These are phyloP conservation scores for Alligator sinensis DNA, from an alignment of 2,113 vertebrate species.

Conservation along the genomic window DNA sequence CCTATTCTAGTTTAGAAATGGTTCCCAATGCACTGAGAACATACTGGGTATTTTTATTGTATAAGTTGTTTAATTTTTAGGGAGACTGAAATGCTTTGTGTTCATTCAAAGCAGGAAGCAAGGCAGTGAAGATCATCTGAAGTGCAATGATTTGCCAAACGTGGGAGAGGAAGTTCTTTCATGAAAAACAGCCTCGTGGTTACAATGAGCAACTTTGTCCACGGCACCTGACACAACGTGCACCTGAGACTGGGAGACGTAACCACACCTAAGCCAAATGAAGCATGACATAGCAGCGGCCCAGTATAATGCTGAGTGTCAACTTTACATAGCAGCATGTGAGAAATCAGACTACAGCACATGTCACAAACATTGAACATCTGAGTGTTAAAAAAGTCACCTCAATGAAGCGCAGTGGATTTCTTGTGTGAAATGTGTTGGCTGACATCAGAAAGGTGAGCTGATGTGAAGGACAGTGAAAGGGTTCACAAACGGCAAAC, in stretches of 20 bases:
- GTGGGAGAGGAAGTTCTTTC: slow-evolving; percentile 88
- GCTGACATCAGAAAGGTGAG: slow-evolving; percentile 22
- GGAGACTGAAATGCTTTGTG: neutral
- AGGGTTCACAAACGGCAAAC: slow-evolving; percentile 27
- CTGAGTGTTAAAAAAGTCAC: slow-evolving; percentile 4
- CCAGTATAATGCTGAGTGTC: slow-evolving; percentile 48
- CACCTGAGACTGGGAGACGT: neutral
- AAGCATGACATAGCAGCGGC: slow-evolving; percentile 52
- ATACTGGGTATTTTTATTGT: neutral
- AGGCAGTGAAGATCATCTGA: slow-evolving; percentile 87
- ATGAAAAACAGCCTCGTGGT: slow-evolving; percentile 67
- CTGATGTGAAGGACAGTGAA: neutral
- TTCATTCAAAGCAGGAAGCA: slow-evolving; percentile 87
- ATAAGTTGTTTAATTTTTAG: neutral
- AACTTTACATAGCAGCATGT: slow-evolving; percentile 79
- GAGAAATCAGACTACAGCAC: slow-evolving; percentile 55
- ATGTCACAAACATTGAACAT: slow-evolving; percentile 56
- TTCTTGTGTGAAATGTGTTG: neutral
- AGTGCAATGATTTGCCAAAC: slow-evolving; percentile 84
- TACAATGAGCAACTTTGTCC: neutral
- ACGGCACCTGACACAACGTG: neutral
- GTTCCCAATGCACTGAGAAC: neutral
- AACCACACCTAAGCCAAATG: slow-evolving; percentile 50
- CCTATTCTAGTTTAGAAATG: neutral
- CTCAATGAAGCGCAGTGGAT: neutral